Base-by-base conservation (phyloP, 2,888 invertebrate genomes). In the Coleophora flavipennella region DNA sequence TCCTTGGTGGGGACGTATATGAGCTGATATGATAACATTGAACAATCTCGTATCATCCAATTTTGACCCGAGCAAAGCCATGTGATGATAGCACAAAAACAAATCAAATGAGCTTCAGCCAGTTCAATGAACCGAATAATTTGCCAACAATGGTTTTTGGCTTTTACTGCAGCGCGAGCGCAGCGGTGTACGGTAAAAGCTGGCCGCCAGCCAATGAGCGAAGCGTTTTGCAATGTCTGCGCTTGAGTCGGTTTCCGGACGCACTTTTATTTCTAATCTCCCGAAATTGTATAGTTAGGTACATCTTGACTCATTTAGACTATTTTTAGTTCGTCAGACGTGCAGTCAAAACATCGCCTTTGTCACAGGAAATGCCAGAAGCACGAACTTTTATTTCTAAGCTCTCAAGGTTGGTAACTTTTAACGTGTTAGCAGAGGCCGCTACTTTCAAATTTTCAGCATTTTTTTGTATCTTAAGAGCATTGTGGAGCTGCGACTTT, bases 181-280 rank as follows among this genome's bases (percentile, higher is more conserved):
- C 31, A 11, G 20, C 55, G 53, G 52, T 57, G 50, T 58, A 59
- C 56, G 60, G 54, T 57, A 54, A 56, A 46, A 47, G 38, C 53
- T 70, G 69, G 69, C 65, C 20, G 9, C 32, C 29, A 27, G 67
- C 69, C 70, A 70, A 58, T 39, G 40, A 43, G 43, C 42, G 40
- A 20, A 42, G 47, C 48, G 49, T 57, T 58, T 58, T 52, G 55
- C 57, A 57, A 63, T 20, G 48, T 45, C 47, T 39, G 42, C 46
- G 42, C 41, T 41, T 46, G 33, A 25, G 33, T 7, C 31, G 38
- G n/a, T 33, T 33, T 56, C 57, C 56, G 47, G 40, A 40, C 44
- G 44, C 36, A 43, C 39, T 46, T 12, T 36, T 35, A 37, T 35
- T 41, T 33, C 34, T 34, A 36, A 31, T 31, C 34, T 37, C 29